Conservation (phyloP, 2,797 vertebrate species). For the Macrochelys suwanniensis region DNA sequence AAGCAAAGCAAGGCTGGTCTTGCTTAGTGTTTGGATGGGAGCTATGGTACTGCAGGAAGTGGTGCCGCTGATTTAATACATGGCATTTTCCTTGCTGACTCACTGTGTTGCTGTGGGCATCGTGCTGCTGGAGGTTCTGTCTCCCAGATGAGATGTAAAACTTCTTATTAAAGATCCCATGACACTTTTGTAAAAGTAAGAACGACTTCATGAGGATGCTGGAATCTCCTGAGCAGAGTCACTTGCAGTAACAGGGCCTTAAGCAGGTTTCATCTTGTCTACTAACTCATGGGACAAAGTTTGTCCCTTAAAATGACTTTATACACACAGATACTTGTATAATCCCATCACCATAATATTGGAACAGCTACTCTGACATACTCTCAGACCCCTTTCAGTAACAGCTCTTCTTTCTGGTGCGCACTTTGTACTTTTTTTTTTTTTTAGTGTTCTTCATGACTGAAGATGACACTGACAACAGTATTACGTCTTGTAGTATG, state of each 20-base stretch:
- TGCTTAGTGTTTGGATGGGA: background rate
- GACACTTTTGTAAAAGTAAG: constrained; percentile 54
- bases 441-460: background rate
- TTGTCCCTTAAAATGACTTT: background rate
- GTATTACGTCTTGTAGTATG: too few relatives aligned
- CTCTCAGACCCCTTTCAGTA: accelerated
- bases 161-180: constrained; percentile 20
- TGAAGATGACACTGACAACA: too few relatives aligned
- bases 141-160: constrained; percentile 3
- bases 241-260: background rate
- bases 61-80: constrained; percentile 31
- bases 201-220: constrained; percentile 28
- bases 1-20: background rate
- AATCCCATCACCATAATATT: background rate
- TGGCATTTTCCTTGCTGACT: constrained; percentile 13
- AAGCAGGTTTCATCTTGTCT: background rate
- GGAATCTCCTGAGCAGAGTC: constrained; percentile 22
- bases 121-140: constrained; percentile 31
- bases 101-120: background rate
- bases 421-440: background rate
- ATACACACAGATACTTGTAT: background rate
- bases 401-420: constrained; percentile 5
- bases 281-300: background rate
- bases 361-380: background rate
- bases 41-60: background rate